These are phyloP conservation scores for Sebastes cheni DNA, from an alignment of 2,797 vertebrate genomes.

Conservation along the genomic window DNA sequence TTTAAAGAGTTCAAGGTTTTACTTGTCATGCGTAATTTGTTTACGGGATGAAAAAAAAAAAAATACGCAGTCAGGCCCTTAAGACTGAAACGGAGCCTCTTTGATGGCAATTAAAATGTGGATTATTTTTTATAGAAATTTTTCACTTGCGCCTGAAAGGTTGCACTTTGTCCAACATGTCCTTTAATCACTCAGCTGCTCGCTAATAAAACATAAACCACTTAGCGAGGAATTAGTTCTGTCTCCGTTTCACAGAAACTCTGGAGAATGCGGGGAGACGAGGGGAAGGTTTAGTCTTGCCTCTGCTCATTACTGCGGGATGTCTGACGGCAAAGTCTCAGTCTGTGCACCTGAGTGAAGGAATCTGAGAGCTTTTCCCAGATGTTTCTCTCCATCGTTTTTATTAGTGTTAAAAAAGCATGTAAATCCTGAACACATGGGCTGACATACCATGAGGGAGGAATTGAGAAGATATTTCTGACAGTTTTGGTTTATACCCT, in stretches of 20 bases:
- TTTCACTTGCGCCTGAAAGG: slow-evolving; percentile 67
- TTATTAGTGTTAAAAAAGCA: slow-evolving; percentile 75
- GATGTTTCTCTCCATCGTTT: slow-evolving; percentile 72
- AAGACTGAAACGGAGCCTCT: slow-evolving; percentile 44
- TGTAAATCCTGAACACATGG: slow-evolving; percentile 75
- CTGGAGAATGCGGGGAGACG: slow-evolving; percentile 62
- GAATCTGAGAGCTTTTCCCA: slow-evolving; percentile 71
- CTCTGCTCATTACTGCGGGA: slow-evolving; percentile 77
- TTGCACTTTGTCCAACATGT: slow-evolving; percentile 70
- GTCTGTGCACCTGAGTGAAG: slow-evolving; percentile 71
- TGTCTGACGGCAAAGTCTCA: slow-evolving; percentile 70
- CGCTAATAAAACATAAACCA: slow-evolving; percentile 81
- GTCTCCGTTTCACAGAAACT: slow-evolving; percentile 70
- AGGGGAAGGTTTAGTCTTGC: slow-evolving; percentile 60
- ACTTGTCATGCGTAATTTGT: slow-evolving; percentile 58
- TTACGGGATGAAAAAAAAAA: slow-evolving; percentile 27
- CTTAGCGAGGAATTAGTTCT: slow-evolving; percentile 77
- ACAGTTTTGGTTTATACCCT: slow-evolving; percentile 85
- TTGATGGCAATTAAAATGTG: slow-evolving; percentile 66
- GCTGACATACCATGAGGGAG: slow-evolving; percentile 72
- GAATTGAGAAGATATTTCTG: slow-evolving; percentile 77
- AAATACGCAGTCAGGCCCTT: slow-evolving; percentile 11
- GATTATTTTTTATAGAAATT: slow-evolving; percentile 71
- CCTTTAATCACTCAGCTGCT: slow-evolving; percentile 75
- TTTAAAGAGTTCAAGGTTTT: slow-evolving; percentile 47